Evolutionary conservation across 2,113 vertebrate species (phyloP), one percentile per base, ranked within the genome.

Genomic region (Carollia perspicillata): DNA sequence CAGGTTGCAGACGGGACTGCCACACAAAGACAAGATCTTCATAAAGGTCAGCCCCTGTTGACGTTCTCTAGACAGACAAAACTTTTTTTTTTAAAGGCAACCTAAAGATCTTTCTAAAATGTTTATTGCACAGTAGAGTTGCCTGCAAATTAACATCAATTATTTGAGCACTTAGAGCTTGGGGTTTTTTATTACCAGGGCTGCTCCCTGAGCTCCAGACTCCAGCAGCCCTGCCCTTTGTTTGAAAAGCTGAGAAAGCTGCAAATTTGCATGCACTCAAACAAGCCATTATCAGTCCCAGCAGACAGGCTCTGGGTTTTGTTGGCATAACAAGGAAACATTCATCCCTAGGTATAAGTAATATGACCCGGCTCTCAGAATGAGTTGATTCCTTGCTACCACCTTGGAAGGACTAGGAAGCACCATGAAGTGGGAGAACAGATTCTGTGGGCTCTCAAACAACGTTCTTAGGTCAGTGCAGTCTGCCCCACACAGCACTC

Each of bases 291-390:
- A 79, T 88, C 58, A 69, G 60, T 75, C 60, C 95, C 93, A 75
- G 79, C 0, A 78, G 80, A 93, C 74, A 69, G 53, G 80, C 35
- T 28, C 14, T 1, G 26, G 49, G 66, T 49, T 51, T 89, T 93
- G 87, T 83, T 97, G 95, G 84, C 77, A 51, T 47, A 87, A 90
- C 89, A 94, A 93, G 81, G 81, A 84, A 83, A 66, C 66, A 40
- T 77, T 44, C 77, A 44, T 74, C 81, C 80, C 35, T 5, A 44
- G 65, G 92, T 40, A 3, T 37, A 75, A 89, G 63, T 86, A 96
- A 90, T 35, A 72, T 5, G 94, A 77, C 40, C 80, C 75, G 75
- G 42, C 47, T 83, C 53, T 79, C 47, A 51, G 63, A 40, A 84
- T 18, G 37, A 95, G 37, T n/a, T 68, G 47, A 71, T 35, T 79